Evolutionary conservation across 2,888 invertebrate genomes (phyloP), one percentile per base, ranked within the genome.

Genomic region (Poecilus cupreus): DNA sequence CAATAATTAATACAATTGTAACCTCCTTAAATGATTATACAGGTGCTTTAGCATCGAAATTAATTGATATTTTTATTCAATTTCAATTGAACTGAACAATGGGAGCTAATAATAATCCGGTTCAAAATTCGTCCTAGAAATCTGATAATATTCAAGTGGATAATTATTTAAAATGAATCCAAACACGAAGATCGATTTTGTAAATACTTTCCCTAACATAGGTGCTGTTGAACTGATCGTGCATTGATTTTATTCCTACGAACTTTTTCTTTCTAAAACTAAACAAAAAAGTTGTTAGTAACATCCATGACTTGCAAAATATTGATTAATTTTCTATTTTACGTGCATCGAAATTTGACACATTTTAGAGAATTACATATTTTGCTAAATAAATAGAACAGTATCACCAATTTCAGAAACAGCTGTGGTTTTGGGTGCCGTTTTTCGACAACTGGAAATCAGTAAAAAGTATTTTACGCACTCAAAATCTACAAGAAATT

Each of bases 1-100:
- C 26, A 60, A 22, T 60, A 60, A 60, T 60, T 60, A 60, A 60
- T 60, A 26, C 26, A 26, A 26, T 60, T 26, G 26, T 22, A 60
- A 54, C 11, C 22, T 20, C 1, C 22, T 54, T 22, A 54, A 22
- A 49, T 49, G 20, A 11, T 43, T 43, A 43, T 22, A 54, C 26
- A n/a, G 24, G 6, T 13, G 60, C 24, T 26, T 32, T 3, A 60
- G 13, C 0, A 54, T 22, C 11, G 13, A 11, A 11, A 26, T 13
- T 0, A 24, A 26, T 60, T 22, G 3, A n/a, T 43, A 60, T 60
- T 54, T 54, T 6, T 54, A 20, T 54, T 20, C 22, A 18, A 8
- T 54, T 60, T 60, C 10, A 0, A 13, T 26, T 60, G 11, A 3
- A 60, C 26, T 24, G 6, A 60, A 26, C 60, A 57, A 26, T 57